These are phyloP conservation scores for Cephus pulcher DNA, from an alignment of 2,888 invertebrate genomes.

Conservation along the genomic window DNA sequence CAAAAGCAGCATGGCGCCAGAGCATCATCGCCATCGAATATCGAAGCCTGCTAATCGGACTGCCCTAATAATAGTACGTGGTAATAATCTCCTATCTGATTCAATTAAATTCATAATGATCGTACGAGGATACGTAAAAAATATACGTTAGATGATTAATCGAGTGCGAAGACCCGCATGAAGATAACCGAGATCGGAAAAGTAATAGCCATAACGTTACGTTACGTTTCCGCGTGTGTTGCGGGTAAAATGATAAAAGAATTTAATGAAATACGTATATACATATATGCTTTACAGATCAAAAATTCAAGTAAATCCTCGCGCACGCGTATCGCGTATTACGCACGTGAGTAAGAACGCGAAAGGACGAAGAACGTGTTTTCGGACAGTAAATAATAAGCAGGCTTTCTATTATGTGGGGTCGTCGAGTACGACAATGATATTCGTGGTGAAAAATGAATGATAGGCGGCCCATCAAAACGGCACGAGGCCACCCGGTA, in stretches of 20 bases:
- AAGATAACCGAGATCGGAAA: conserved; percentile 6
- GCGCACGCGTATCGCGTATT: neutral
- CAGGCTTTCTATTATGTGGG: conserved; percentile 36
- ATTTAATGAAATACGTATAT: neutral
- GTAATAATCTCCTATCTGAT: neutral
- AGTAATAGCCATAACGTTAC: neutral
- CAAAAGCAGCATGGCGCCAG: neutral
- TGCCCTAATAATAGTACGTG: neutral
- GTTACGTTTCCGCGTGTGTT: neutral
- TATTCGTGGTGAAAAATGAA: conserved; percentile 50
- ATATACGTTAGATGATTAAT: conserved; percentile 3
- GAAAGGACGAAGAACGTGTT: neutral
- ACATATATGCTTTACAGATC: neutral
- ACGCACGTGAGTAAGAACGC: neutral
- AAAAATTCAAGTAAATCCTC: too few relatives aligned
- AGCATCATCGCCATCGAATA: neutral
- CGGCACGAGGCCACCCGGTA: conserved; percentile 59
- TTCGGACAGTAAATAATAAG: conserved; percentile 44
- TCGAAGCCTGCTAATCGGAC: neutral
- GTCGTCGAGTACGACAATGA: conserved; percentile 46
- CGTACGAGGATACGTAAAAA: neutral
- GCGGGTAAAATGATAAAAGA: neutral
- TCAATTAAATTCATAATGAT: conserved; percentile 10
- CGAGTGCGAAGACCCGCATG: conserved; percentile 11
- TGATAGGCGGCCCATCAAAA: conserved; percentile 57